Conservation (phyloP, 2,888 invertebrate genomes). For the Buathra laborator region DNA sequence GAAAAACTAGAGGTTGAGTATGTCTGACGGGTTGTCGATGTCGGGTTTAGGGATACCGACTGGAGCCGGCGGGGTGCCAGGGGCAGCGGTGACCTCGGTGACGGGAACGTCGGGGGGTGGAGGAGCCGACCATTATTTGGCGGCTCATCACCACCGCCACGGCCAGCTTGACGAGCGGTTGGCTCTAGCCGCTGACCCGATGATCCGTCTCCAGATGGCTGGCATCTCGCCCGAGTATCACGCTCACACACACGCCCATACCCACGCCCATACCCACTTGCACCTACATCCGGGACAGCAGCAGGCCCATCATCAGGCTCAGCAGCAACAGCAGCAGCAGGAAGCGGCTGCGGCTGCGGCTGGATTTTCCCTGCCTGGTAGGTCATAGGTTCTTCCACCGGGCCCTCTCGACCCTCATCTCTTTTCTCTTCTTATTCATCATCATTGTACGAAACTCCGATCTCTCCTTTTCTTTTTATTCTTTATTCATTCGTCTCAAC, state of each 20-base stretch:
- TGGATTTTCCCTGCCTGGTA: constrained; percentile 86
- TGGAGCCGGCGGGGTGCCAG: constrained; percentile 78
- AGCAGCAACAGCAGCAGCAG: constrained; percentile 88
- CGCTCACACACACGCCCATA: constrained; percentile 96
- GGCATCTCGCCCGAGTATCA: constrained; percentile 95
- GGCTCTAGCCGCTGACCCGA: constrained; percentile 95
- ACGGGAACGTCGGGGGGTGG: constrained; percentile 85
- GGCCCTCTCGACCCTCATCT: constrained; percentile 37
- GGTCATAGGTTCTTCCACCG: constrained; percentile 71
- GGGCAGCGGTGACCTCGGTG: constrained; percentile 84
- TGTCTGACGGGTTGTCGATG: constrained; percentile 66
- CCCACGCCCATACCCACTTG: constrained; percentile 96
- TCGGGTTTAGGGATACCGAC: constrained; percentile 85
- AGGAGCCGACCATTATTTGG: constrained; percentile 86
- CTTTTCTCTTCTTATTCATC: constrained; percentile 11
- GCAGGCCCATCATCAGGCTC: constrained; percentile 86
- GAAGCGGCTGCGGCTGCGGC: constrained; percentile 86
- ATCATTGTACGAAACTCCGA: background rate
- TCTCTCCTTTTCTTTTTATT: background rate
- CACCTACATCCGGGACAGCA: constrained; percentile 94
- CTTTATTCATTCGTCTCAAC: background rate
- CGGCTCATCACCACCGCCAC: constrained; percentile 88
- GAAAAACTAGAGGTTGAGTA: constrained; percentile 63
- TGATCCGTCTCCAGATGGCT: constrained; percentile 97
- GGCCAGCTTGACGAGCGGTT: constrained; percentile 92